Evolutionary conservation across 2,888 invertebrate genomes (phyloP), one percentile per base, ranked within the genome.

Genomic region (Plutella xylostella): DNA sequence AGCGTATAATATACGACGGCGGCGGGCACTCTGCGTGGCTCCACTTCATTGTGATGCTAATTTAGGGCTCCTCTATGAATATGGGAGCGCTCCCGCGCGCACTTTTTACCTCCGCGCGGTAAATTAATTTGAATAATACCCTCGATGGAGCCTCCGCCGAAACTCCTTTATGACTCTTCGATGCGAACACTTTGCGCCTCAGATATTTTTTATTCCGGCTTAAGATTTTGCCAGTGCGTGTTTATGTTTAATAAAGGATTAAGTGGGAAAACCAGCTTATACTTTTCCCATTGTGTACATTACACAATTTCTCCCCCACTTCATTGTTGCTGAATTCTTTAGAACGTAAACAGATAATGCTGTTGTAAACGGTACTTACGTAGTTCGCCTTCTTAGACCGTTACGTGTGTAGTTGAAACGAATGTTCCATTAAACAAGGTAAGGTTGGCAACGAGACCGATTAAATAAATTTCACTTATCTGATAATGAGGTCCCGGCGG

Each of bases 11-110:
- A 70, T 66, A 72, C 68, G 69, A 73, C 72, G 69, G 67, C 72
- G 68, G 68, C 72, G 71, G 72, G 69, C 74, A 74, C 69, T 68
- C 70, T 68, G 68, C 69, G 68, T 70, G 65, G 71, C 67, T 67
- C 74, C 78, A 76, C 76, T 78, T 82, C 78, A 79, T 83, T 82
- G 79, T 80, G 71, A 82, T 82, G 82, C 78, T 80, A 83, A 82
- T 82, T 77, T 72, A 67, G 74, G 77, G 69, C 73, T 70, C 69
- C 72, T 69, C 75, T 76, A 77, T 80, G 80, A 80, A 82, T 78
- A 79, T 75, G 78, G 70, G 60, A 70, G 65, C 57, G 62, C 65
- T 67, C 59, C 65, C 66, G 68, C 75, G 72, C 71, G 65, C 75
- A 78, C 72, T 83, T 80, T 82, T 82, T 79, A 72, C 75, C 71